A percentile compares a stretch with the other conserved stretches of the same genome.
phyloP scores from a whole-genome alignment of 35 echinoderm and acorn worm species.

The Lytechinus pictus region DNA sequence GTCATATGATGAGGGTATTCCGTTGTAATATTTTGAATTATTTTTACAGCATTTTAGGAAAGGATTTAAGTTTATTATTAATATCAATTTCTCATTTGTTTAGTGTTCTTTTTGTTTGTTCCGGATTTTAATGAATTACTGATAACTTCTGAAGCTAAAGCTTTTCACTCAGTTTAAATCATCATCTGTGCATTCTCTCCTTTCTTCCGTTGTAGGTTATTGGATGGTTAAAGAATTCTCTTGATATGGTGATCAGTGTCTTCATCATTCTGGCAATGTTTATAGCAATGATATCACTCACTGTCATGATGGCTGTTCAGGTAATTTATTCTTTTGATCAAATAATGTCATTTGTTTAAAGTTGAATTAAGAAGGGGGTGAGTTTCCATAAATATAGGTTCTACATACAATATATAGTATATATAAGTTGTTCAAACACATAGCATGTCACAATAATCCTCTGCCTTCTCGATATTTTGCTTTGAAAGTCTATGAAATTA shows the following conservation, averaged over 20 bases:
- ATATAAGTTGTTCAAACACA: too few relatives aligned
- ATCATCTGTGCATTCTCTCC: not conserved
- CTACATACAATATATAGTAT: too few relatives aligned
- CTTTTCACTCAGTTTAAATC: not conserved
- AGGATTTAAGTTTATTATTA: not conserved
- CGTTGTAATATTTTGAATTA: too few relatives aligned
- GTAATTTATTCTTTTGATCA: not conserved
- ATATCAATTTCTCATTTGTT: not conserved
- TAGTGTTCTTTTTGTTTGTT: not conserved
- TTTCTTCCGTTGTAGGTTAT: conserved; percentile 56
- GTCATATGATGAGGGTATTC: too few relatives aligned
- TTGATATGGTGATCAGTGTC: conserved; percentile 81
- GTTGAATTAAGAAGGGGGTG: too few relatives aligned
- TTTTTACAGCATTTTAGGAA: too few relatives aligned
- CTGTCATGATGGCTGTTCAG: conserved; percentile 73
- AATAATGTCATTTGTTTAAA: not conserved
- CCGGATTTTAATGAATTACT: too few relatives aligned
- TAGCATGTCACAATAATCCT: too few relatives aligned
- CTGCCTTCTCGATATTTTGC: too few relatives aligned
- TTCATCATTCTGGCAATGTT: conserved; percentile 75
- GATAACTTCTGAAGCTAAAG: not conserved
- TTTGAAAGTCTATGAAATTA: too few relatives aligned
- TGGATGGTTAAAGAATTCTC: conserved; percentile 56
- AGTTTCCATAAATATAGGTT: too few relatives aligned
- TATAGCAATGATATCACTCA: conserved; percentile 50